These are phyloP conservation scores for Tinamus major DNA, from an alignment of 2,797 vertebrate genomes.

Conservation along the genomic window DNA sequence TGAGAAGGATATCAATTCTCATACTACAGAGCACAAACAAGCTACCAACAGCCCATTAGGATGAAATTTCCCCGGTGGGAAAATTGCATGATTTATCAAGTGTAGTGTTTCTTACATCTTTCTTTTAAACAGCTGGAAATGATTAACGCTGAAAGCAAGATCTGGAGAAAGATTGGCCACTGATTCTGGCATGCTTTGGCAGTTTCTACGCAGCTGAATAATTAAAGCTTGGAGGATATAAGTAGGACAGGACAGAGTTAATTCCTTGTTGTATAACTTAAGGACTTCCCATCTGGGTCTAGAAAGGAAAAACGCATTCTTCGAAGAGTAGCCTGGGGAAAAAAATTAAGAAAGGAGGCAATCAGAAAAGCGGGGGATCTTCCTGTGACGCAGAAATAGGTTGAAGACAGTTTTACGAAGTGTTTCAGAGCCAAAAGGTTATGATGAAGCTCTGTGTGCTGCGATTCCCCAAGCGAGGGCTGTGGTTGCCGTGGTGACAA, in stretches of 20 bases:
- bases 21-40: conserved; percentile 48
- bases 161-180: conserved; percentile 1
- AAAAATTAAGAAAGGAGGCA: background rate
- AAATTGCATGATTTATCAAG: conserved; percentile 63
- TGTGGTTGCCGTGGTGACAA: conserved; percentile 64
- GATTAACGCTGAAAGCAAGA: conserved; percentile 18
- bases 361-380: background rate
- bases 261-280: background rate
- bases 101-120: background rate
- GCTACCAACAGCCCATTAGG: conserved; percentile 60
- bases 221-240: background rate
- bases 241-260: background rate
- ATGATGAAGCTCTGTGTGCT: background rate
- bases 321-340: background rate
- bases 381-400: background rate
- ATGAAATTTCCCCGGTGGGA: conserved; percentile 33
- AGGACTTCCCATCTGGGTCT: background rate
- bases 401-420: background rate
- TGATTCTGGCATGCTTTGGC: background rate
- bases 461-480: background rate
- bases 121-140: conserved; percentile 48
- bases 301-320: background rate
- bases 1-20: conserved; percentile 39
- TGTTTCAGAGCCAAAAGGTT: background rate
- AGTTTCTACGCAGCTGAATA: background rate